Base-by-base conservation (phyloP, 2,888 invertebrate species). In the Poecilus cupreus region DNA sequence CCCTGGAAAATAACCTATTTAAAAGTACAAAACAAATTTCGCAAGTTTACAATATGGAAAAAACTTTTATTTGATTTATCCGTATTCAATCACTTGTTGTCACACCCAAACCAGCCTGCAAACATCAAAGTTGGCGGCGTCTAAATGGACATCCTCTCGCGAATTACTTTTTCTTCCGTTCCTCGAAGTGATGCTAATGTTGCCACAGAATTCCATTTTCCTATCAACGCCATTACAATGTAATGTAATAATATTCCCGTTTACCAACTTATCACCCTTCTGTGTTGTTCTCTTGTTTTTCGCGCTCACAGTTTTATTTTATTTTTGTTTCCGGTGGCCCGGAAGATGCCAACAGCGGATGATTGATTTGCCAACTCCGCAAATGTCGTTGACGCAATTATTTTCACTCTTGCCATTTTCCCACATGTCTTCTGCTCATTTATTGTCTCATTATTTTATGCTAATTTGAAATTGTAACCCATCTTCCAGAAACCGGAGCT, bases 181-280 rank as follows among this genome's bases (percentile, higher is more conserved):
- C 43, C n/a, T 11, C 22, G 22, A 20, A 43, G 72, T 46, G 72
- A 72, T 72, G 72, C 72, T 72, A 72, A 72, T 72, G 46, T 72
- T 13, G 46, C 72, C 72, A 72, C 72, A 72, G 46, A 72, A 72
- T 72, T 72, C 72, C 72, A 72, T 72, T 72, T 72, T 72, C 46
- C 72, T 72, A 72, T 72, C 72, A 72, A 72, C 72, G 72, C 72
- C 72, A 72, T 72, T 46, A 72, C 72, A 72, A n/a, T 18, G 72
- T 72, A 72, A 72, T 72, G 72, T 72, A 72, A 72, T 72, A 46
- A 72, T 46, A 72, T 72, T 43, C 46, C 43, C 43, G 72, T 72
- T 72, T 72, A 46, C 72, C 24, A 72, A 72, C 72, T 72, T 72
- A 72, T 72, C 72, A 46, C 46, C 72, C 46, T 70, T 72, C 46